A percentile compares a stretch with the other conserved stretches of the same genome.
Conservation (phyloP, 64 coral and sea anemone genomes). For the Montipora efflorescens region DNA sequence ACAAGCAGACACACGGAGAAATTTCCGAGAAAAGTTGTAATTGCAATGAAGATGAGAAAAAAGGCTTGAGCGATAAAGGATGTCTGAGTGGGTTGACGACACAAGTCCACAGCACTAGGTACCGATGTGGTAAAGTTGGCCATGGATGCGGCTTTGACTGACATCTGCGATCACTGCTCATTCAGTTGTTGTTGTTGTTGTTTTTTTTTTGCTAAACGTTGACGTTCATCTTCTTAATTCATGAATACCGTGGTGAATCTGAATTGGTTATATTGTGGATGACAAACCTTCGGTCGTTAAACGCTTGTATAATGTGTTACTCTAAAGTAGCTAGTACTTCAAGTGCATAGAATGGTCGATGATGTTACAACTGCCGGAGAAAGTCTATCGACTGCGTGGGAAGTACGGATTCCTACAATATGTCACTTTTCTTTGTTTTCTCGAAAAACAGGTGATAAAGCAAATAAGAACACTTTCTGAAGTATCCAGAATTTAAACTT, state of each 20-base stretch:
- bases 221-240: not conserved
- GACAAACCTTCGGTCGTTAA: not conserved
- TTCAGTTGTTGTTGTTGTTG: not conserved
- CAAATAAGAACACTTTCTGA: conserved; percentile 4
- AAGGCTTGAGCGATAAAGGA: conserved; percentile 68
- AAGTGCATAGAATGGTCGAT: not conserved
- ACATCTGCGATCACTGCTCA: not conserved
- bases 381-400: not conserved
- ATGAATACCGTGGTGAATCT: not conserved
- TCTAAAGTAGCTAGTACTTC: not conserved
- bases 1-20: conserved; percentile 82
- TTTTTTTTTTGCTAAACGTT: not conserved
- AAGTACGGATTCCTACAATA: not conserved
- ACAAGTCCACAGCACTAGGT: conserved; percentile 2
- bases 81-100: conserved; percentile 34
- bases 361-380: not conserved
- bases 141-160: not conserved
- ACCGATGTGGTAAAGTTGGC: not conserved
- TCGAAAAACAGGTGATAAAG: conserved; percentile 7
- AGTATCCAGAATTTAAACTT: not conserved
- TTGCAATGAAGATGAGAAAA: conserved; percentile 66
- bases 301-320: not conserved
- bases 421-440: not conserved
- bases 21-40: conserved; percentile 86
- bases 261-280: too few relatives aligned